Evolutionary conservation across 2,888 invertebrate genomes (phyloP).

Genomic region (Cryptocheilus praepositus): DNA sequence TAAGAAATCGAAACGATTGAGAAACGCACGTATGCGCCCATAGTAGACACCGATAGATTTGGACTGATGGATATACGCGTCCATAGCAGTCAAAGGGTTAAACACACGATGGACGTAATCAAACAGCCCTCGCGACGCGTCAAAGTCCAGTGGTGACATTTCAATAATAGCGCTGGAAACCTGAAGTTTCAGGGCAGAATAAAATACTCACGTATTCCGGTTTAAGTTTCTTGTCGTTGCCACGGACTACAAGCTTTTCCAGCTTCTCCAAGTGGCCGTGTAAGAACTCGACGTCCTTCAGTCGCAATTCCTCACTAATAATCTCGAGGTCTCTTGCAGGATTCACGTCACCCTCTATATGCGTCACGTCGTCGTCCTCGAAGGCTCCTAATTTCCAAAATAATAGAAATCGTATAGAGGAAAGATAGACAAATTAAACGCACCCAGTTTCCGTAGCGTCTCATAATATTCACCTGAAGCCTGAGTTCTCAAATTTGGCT

Average conservation of each 20-base stretch:
- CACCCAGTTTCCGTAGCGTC: no score
- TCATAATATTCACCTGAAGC: no score
- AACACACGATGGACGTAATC: no score
- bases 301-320: conserved; percentile 94
- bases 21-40: no score
- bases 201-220: conserved; percentile 90
- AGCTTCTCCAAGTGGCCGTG: conserved; percentile 88
- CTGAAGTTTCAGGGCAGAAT: not conserved
- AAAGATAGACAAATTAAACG: no score
- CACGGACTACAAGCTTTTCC: conserved; percentile 88
- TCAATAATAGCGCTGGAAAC: conserved; percentile 44
- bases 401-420: conserved; percentile 23
- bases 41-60: no score
- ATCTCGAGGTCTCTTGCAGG: conserved; percentile 98
- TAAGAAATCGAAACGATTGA: no score
- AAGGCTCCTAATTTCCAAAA: conserved; percentile 85
- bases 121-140: no score
- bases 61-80: no score
- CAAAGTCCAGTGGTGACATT: conserved; percentile 53
- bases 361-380: conserved; percentile 97
- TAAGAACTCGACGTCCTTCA: conserved; percentile 96
- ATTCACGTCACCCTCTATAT: conserved; percentile 98
- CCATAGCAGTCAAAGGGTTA: no score
- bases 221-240: conserved; percentile 95
- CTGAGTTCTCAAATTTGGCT: no score